Percentiles rank a stretch among this genome's conserved stretches.
Evolutionary conservation across 2,888 invertebrate genomes (phyloP).

Genomic region (Mesorhabditis spiculigera): DNA sequence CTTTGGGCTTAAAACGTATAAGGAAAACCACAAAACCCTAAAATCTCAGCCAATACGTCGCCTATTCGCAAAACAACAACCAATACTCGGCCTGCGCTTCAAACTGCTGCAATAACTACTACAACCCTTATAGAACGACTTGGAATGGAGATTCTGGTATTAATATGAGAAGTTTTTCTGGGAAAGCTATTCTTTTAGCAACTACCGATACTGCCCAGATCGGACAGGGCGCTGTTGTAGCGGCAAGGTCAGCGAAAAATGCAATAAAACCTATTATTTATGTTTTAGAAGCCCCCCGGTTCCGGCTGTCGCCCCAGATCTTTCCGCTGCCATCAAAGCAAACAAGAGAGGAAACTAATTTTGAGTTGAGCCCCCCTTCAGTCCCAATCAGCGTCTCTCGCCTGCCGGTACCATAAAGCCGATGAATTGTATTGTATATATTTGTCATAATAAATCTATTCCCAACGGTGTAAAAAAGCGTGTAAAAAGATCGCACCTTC

Average conservation of each 20-base stretch:
- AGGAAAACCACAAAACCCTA: background rate
- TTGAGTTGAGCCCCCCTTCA: too few relatives aligned
- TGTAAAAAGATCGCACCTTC: too few relatives aligned
- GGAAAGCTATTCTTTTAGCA: background rate
- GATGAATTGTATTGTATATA: too few relatives aligned
- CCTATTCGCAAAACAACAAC: conserved; percentile 29
- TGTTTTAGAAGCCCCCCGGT: background rate
- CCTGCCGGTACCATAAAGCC: too few relatives aligned
- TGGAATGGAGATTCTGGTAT: background rate
- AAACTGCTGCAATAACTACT: conserved; percentile 22
- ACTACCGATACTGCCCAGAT: background rate
- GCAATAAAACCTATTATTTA: background rate
- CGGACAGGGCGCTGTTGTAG: background rate
- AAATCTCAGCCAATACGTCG: conserved; percentile 35
- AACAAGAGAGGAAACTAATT: background rate
- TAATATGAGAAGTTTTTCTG: background rate
- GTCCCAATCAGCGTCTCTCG: too few relatives aligned
- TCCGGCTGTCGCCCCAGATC: background rate
- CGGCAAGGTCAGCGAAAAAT: background rate
- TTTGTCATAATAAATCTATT: too few relatives aligned
- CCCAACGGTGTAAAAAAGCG: too few relatives aligned
- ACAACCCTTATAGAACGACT: background rate
- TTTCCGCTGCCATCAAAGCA: background rate
- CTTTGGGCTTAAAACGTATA: background rate
- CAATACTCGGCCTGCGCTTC: conserved; percentile 39